Base-by-base conservation (phyloP, 2,113 vertebrate species). In the Antechinus flavipes region DNA sequence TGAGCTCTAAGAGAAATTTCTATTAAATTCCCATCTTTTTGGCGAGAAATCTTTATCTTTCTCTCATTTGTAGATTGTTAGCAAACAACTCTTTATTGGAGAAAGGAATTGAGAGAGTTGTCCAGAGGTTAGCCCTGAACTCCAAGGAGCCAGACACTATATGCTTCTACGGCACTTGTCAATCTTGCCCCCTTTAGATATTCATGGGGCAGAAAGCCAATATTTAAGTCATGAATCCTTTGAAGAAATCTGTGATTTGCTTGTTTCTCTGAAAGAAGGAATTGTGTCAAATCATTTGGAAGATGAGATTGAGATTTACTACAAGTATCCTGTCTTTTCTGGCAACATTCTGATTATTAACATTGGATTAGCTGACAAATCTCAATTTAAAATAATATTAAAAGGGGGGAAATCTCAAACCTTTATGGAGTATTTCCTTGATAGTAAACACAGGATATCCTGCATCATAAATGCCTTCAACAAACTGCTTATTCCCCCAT, bases 401-500 rank as follows among this genome's bases (percentile, higher is more conserved):
- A 54, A 94, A 50, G 53, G 49, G 47, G 4, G n/a, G 91, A 89
- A 93, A 90, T 35, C 91, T 93, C 92, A 92, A 93, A 95, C 56
- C 90, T 95, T 97, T 95, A 94, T 97, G 95, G 93, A 97, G 61
- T 91, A 95, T 97, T 98, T 98, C 97, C 97, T 95, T 94, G 95
- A 93, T 93, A 95, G 94, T 97, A 97, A 98, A 97, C 98, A 98
- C 95, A 98, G 98, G 98, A 98, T 98, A 96, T 98, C 98, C 98
- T 98, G 93, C 90, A 95, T 97, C 94, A 1, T 42, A 97, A 96
- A 94, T 93, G 96, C 97, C 95, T 96, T 96, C 96, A 97, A 94
- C 93, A 91, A 98, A 96, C 90, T 93, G 84, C 26, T 12, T 58
- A 49, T 94, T 91, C 93, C 53, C 93, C 95, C 49, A 11, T 93